Base-by-base conservation (phyloP, 2,888 invertebrate species). In the Drosophila seclusa region DNA sequence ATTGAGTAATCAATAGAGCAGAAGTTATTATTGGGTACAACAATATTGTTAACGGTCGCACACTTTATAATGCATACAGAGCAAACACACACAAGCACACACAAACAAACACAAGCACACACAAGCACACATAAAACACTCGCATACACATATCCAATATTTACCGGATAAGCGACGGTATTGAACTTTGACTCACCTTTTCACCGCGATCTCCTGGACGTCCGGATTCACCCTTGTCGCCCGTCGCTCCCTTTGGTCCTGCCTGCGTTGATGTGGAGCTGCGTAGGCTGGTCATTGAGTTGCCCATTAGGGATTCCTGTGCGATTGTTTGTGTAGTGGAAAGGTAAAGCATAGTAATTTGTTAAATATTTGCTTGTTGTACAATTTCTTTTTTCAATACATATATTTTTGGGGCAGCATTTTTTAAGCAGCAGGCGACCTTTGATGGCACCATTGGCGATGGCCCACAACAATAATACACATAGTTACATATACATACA, bases 241-340 rank as follows among this genome's bases (percentile, higher is more conserved):
- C 97, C 0, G 95, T 91, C 72, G 96, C 96, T 8, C 97, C 96
- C 93, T 96, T 97, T 3, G 95, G 95, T n/a, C 97, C 97, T 3
- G 96, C 95, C 57, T 89, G 89, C 31, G 95, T 95, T 2, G 96
- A 63, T 34, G 95, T 95, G 2, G 96, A 92, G 82, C 94, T 93
- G 92, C 96, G 93, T 78, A 94, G 91, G 72, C 94, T 92, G 74
- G 91, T 92, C 92, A 93, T 93, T 49, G 94, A 94, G 57, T 95
- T 95, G 85, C 89, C 91, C 83, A 96, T 94, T 68, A 95, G 94
- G 21, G 95, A 95, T 74, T 96, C 96, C 94, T 96, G 76, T 74
- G 21, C 55, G 52, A 54, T 32, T 64, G 57, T 72, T 48, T 42
- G 53, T 65, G 45, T 62, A 38, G 50, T 27, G 53, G 59, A 53